phyloP scores from a whole-genome alignment of 1,140 invertebrate genomes.

The Dreissena rostriformis region DNA sequence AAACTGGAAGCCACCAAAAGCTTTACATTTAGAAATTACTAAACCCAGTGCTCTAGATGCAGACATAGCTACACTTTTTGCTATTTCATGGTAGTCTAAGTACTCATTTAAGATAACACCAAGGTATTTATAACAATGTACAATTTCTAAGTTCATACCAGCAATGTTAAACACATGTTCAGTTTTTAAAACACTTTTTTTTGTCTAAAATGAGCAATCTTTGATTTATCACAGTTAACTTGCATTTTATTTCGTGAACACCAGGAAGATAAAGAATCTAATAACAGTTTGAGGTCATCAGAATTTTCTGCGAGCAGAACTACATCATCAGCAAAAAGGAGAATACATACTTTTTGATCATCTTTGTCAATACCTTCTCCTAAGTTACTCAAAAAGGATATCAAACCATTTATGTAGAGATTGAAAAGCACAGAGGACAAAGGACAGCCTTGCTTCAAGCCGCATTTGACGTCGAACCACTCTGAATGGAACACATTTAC shows the following conservation, averaged over 20 bases:
- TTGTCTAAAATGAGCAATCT: conserved; percentile 23
- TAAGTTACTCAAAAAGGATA: too few relatives aligned
- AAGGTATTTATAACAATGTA: conserved; percentile 21
- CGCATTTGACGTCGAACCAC: conserved; percentile 9
- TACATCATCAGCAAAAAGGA: too few relatives aligned
- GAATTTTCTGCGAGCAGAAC: too few relatives aligned
- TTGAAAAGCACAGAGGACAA: too few relatives aligned
- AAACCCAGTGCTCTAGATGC: conserved; percentile 2
- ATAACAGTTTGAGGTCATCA: too few relatives aligned
- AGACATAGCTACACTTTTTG: conserved; percentile 1
- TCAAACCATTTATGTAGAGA: too few relatives aligned
- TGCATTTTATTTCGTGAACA: too few relatives aligned
- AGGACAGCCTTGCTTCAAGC: conserved; percentile 18
- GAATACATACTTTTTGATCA: too few relatives aligned
- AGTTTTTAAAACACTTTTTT: conserved; percentile 25
- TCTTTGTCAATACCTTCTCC: too few relatives aligned
- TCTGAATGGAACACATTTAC: conserved; percentile 18
- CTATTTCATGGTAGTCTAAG: conserved; percentile 9
- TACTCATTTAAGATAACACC: conserved; percentile 2
- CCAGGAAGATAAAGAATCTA: too few relatives aligned
- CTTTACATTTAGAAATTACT: conserved; percentile 13
- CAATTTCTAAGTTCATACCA: not conserved
- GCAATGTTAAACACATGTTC: conserved; percentile 9
- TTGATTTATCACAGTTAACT: conserved; percentile 15
- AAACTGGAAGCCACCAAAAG: not conserved